Base-by-base conservation (phyloP, 2,888 invertebrate species). In the Caenorhabditis becei region DNA sequence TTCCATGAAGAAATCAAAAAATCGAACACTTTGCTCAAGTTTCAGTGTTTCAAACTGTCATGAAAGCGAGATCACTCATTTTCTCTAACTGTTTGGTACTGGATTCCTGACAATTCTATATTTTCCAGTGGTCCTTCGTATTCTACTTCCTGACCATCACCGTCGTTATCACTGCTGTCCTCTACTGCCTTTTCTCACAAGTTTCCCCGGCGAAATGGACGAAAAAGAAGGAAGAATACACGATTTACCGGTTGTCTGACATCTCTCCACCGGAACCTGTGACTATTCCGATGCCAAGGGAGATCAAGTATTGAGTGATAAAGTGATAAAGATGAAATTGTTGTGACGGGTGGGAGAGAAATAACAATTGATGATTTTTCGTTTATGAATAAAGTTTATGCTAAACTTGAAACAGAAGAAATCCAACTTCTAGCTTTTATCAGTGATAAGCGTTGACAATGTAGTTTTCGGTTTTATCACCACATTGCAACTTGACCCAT, bases 141-240 rank as follows among this genome's bases (percentile, higher is more conserved):
- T 85, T 85, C 82, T 85, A 83, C 59, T 69, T 82, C 47, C 66
- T 85, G 28, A 58, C 72, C 20, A 61, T 70, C 20, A 44, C 63
- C 26, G 56, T 80, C 53, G 69, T 82, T 37, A 20, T 80, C 41
- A 82, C 82, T 2, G 66, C 78, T 8, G 16, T 78, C 1, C 18
- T 69, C 67, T 85, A 82, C 58, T 53, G 74, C 24, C 37, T 82
- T 16, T 74, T 80, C 47, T 53, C 83, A 1, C 41, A 58, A 41
- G 75, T 78, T 7, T 49, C 66, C n/a, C 20, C 72, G 1, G 82
- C 85, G 11, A 53, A 61, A 41, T 85, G 85, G 85, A 80, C 85
- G 24, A 63, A 67, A n/a, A 71, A n/a, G 28, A 26, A 28, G 37
- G 44, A 66, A 2, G 66, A 51, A 10, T 80, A 80, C 61, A 80